Percentiles rank a stretch among this genome's conserved stretches.
phyloP scores from a whole-genome alignment of 2,113 vertebrate genomes.

The Equus przewalskii region DNA sequence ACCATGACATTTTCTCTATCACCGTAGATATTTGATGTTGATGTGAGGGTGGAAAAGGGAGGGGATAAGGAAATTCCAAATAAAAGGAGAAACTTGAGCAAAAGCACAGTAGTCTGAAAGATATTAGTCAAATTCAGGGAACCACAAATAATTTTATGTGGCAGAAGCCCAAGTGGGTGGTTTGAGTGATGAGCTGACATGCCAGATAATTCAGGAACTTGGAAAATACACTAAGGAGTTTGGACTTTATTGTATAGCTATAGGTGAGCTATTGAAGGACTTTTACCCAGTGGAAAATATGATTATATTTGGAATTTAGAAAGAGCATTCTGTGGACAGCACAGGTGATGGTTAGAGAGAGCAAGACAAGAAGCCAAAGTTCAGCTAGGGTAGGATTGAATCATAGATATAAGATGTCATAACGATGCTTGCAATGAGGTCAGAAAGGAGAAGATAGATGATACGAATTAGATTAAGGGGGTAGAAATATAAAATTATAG shows the following conservation, averaged over 20 bases:
- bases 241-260: background rate
- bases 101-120: background rate
- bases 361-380: background rate
- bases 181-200: background rate
- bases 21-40: background rate
- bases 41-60: background rate
- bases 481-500: background rate
- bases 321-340: background rate
- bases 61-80: background rate
- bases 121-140: constrained; percentile 3
- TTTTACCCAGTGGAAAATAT: background rate
- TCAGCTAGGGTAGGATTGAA: background rate
- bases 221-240: background rate
- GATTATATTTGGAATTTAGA: background rate
- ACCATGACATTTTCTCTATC: background rate
- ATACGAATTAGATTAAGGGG: background rate
- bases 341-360: background rate
- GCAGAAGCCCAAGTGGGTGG: background rate
- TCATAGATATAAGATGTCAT: background rate
- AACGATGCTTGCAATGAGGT: background rate
- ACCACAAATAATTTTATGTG: background rate
- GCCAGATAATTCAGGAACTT: background rate
- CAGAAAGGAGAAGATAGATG: background rate
- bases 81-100: constrained; percentile 25
- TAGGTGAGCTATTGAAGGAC: background rate